phyloP scores from a whole-genome alignment of 2,113 vertebrate species.

The Hyaena hyaena region DNA sequence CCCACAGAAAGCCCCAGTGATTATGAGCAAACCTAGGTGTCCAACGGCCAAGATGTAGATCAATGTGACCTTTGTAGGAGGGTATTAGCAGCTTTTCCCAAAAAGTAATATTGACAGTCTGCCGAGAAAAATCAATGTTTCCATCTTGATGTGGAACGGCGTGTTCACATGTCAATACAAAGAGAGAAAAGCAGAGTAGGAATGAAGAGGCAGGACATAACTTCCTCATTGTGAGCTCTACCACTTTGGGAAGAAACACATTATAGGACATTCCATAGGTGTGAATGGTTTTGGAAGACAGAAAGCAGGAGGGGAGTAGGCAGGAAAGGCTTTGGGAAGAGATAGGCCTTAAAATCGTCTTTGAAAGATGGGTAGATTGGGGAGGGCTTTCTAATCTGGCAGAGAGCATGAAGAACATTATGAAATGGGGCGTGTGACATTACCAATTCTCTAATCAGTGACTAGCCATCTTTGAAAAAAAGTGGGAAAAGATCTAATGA shows the following conservation, averaged over 20 bases:
- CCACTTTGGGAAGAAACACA: background rate
- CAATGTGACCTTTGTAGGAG: background rate
- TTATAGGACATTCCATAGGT: background rate
- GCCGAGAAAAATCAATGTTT: background rate
- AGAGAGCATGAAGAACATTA: background rate
- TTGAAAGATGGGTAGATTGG: background rate
- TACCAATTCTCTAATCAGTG: background rate
- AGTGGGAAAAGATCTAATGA: background rate
- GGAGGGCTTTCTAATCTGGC: background rate
- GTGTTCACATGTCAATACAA: background rate
- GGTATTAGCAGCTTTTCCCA: background rate
- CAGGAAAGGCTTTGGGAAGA: background rate
- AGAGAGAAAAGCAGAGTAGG: background rate
- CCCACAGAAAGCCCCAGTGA: background rate
- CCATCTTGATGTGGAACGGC: background rate
- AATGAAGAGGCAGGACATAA: background rate
- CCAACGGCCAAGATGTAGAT: background rate
- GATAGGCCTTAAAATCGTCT: background rate
- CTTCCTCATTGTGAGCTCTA: background rate
- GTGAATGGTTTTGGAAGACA: background rate
- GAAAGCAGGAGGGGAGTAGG: background rate
- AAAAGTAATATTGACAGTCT: background rate
- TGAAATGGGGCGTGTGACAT: accelerated
- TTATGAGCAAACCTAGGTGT: background rate
- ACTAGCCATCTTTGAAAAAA: background rate